Evolutionary conservation across 2,888 invertebrate genomes (phyloP).

Genomic region (Stegophylla sp.): DNA sequence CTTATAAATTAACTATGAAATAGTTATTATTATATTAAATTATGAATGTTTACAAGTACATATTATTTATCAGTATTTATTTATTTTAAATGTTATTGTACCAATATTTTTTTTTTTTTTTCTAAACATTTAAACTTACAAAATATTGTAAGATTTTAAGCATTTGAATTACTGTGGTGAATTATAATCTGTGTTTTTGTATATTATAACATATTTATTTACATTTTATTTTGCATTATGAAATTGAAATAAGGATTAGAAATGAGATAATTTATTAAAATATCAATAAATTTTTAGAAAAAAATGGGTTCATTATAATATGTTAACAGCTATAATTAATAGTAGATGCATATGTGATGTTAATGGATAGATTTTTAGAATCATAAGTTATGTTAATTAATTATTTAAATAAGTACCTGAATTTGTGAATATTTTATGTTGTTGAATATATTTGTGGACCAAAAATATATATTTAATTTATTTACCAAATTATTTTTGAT

Average conservation of each 20-base stretch:
- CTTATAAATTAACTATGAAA: background rate
- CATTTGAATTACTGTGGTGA: background rate
- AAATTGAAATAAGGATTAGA: slow-evolving; percentile 2
- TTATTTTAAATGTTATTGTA: slow-evolving; percentile 3
- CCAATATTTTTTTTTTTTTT: slow-evolving; percentile 22
- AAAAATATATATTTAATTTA: slow-evolving; percentile 44
- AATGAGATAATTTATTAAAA: background rate
- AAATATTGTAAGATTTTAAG: background rate
- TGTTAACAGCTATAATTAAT: background rate
- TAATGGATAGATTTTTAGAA: slow-evolving; percentile 26
- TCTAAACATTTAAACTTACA: slow-evolving; percentile 5
- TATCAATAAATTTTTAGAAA: background rate
- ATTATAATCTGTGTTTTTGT: background rate
- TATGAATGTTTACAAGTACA: background rate
- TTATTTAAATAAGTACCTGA: slow-evolving; percentile 45
- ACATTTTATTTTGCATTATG: too few species aligned
- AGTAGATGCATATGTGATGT: slow-evolving; percentile 26
- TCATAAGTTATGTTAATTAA: slow-evolving; percentile 35
- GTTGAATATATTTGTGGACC: slow-evolving; percentile 46
- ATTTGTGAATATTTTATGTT: slow-evolving; percentile 44
- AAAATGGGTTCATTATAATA: background rate
- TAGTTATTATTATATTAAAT: background rate
- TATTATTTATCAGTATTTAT: background rate
- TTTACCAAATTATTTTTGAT: slow-evolving; percentile 1
- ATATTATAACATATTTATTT: slow-evolving; percentile 9